Conservation (phyloP, 2,888 invertebrate species). For the Drosophila nigricruria region DNA sequence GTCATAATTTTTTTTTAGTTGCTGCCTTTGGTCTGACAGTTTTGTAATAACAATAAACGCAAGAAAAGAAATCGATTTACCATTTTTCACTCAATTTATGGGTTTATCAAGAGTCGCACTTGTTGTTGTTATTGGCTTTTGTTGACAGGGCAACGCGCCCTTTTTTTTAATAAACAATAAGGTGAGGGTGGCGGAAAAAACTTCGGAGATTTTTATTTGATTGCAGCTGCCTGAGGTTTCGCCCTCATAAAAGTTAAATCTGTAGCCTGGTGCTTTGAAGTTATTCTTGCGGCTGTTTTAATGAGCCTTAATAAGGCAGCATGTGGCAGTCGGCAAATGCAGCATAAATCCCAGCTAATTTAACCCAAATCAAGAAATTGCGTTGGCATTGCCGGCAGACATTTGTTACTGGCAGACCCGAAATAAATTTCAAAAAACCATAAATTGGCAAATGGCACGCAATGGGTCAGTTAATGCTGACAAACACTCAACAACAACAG, state of each 20-base stretch:
- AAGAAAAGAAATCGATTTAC: constrained; percentile 75
- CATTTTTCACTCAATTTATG: constrained; percentile 79
- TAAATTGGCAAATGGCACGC: constrained; percentile 68
- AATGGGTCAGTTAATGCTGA: constrained; percentile 55
- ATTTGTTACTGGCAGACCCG: constrained; percentile 57
- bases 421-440: constrained; percentile 73
- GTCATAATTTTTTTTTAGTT: constrained; percentile 34
- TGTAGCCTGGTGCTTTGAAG: constrained; percentile 40
- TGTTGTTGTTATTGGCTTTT: constrained; percentile 37
- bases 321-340: constrained; percentile 47
- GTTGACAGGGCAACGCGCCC: constrained; percentile 50
- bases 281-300: constrained; percentile 48
- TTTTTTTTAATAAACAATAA: constrained; percentile 27
- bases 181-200: constrained; percentile 1
- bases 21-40: constrained; percentile 57
- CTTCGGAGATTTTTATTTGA: constrained; percentile 64
- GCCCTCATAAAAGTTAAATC: constrained; percentile 37
- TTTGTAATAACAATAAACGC: constrained; percentile 77
- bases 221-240: constrained; percentile 40
- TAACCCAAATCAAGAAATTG: constrained; percentile 69
- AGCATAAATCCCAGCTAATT: constrained; percentile 69
- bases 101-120: constrained; percentile 68
- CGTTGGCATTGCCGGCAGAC: constrained; percentile 48
- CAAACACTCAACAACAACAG: constrained; percentile 34
- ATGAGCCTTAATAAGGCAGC: constrained; percentile 65